Evolutionary conservation across 2,888 invertebrate species (phyloP).

Genomic region (Apodemia duryi): DNA sequence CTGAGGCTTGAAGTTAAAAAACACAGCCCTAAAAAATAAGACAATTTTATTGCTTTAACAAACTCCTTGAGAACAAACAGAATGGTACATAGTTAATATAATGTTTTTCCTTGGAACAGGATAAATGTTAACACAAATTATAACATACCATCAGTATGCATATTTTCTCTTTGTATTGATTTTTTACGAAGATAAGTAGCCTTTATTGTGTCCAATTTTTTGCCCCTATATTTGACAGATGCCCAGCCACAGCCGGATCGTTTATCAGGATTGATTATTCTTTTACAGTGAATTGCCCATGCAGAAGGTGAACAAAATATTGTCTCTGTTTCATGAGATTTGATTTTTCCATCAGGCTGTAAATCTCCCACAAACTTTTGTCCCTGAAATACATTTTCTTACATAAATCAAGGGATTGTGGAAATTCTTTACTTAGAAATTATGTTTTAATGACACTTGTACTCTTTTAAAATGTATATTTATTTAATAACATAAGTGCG

Average conservation of each 20-base stretch:
- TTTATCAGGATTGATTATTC: slow-evolving; percentile 94
- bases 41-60: too few relatives aligned
- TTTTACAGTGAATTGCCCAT: slow-evolving; percentile 95
- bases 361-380: slow-evolving; percentile 94
- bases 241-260: slow-evolving; percentile 97
- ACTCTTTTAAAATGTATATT: too few relatives aligned
- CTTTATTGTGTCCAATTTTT: slow-evolving; percentile 93
- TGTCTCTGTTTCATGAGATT: slow-evolving; percentile 92
- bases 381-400: slow-evolving; percentile 76
- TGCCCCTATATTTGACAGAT: slow-evolving; percentile 92
- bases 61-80: background rate
- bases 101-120: background rate
- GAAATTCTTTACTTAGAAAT: too few relatives aligned
- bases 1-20: too few relatives aligned
- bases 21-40: too few relatives aligned
- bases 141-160: slow-evolving; percentile 65
- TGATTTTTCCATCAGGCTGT: slow-evolving; percentile 91
- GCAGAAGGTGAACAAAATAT: slow-evolving; percentile 94
- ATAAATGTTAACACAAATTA: slow-evolving; percentile 1
- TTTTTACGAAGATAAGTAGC: slow-evolving; percentile 89
- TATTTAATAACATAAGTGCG: too few relatives aligned
- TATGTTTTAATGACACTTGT: too few relatives aligned
- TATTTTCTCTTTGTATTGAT: slow-evolving; percentile 78
- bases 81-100: too few relatives aligned
- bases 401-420: background rate